Conservation (phyloP, 1,140 invertebrate species). For the Oryctes rhinoceros region DNA sequence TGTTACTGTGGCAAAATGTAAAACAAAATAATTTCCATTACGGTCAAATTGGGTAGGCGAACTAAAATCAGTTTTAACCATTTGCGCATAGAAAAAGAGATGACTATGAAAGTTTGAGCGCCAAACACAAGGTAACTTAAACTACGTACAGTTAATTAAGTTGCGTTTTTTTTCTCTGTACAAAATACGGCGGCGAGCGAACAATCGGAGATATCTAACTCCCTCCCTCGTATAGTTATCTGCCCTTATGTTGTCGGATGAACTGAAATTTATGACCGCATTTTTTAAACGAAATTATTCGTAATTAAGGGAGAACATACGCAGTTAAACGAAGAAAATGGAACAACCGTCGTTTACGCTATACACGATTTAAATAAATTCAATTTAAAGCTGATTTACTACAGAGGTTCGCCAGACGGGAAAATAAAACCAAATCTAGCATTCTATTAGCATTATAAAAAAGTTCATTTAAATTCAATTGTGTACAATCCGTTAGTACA, state of each 20-base stretch:
- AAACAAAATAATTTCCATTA: background rate
- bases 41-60: background rate
- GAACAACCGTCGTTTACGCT: too few relatives aligned
- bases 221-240: background rate
- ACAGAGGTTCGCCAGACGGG: background rate
- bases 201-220: slow-evolving; percentile 3
- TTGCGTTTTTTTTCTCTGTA: background rate
- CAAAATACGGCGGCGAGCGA: background rate
- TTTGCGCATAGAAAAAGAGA: background rate
- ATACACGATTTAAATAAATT: slow-evolving; percentile 25
- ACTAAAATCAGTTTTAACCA: background rate
- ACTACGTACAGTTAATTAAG: slow-evolving; percentile 1
- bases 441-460: slow-evolving; percentile 21
- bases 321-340: background rate
- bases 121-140: background rate
- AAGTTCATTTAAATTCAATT: slow-evolving; percentile 23
- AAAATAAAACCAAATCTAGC: background rate
- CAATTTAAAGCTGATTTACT: slow-evolving; percentile 16
- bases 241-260: background rate
- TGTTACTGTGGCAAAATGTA: background rate
- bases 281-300: slow-evolving; percentile 34
- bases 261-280: background rate
- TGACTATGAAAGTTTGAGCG: background rate
- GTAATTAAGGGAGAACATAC: slow-evolving; percentile 17
- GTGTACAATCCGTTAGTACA: slow-evolving; percentile 6